These are phyloP conservation scores for Sphaerophoria rueppellii DNA, from an alignment of 2,888 invertebrate species.

Conservation along the genomic window DNA sequence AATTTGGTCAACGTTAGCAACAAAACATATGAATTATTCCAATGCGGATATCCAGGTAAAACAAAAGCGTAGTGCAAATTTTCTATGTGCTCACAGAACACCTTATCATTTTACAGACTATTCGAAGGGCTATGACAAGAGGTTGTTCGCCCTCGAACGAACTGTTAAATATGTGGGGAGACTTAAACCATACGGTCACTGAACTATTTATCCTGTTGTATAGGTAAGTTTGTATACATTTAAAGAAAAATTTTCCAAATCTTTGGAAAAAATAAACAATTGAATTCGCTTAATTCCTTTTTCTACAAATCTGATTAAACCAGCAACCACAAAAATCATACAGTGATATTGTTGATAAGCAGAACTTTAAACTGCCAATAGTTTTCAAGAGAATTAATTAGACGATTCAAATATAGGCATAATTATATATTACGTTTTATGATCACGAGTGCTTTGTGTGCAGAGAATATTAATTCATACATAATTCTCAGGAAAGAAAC, in stretches of 20 bases:
- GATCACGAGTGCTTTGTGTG: too few relatives aligned
- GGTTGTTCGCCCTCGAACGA: conserved; percentile 88
- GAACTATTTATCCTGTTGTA: conserved; percentile 89
- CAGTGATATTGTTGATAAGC: too few relatives aligned
- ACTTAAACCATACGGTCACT: conserved; percentile 90
- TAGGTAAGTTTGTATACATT: conserved; percentile 75
- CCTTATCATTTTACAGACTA: conserved; percentile 80
- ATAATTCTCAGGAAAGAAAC: too few relatives aligned
- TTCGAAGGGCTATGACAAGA: conserved; percentile 84
- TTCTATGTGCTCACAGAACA: neutral
- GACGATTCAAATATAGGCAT: too few relatives aligned
- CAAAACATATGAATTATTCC: conserved; percentile 86
- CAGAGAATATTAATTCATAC: too few relatives aligned
- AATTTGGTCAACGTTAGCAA: conserved; percentile 91
- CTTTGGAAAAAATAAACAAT: too few relatives aligned
- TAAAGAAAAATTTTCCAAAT: neutral
- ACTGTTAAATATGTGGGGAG: conserved; percentile 90
- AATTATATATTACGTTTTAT: too few relatives aligned
- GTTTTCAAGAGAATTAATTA: too few relatives aligned
- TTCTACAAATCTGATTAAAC: neutral
- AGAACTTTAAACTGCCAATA: too few relatives aligned
- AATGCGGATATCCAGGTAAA: conserved; percentile 81
- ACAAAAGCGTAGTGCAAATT: neutral
- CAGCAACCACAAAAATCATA: too few relatives aligned
- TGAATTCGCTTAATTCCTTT: too few relatives aligned